These are phyloP conservation scores for Pomatorhinus ruficollis DNA, from an alignment of 2,113 vertebrate species.

Conservation along the genomic window DNA sequence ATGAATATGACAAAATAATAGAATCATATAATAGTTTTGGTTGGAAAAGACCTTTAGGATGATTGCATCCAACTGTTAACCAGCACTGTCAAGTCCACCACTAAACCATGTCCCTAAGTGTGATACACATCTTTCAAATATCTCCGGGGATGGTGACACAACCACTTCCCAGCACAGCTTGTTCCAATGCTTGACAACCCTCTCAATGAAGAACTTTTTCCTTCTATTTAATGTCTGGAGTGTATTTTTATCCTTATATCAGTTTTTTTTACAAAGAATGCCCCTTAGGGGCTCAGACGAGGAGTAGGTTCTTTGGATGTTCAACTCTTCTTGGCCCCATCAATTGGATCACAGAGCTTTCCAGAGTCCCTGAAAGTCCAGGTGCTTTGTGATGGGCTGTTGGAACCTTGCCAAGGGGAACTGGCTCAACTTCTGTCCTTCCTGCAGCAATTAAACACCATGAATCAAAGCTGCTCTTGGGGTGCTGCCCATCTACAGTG, in stretches of 20 bases:
- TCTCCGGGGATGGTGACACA: background rate
- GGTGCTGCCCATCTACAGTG: background rate
- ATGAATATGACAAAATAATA: background rate
- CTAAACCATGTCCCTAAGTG: background rate
- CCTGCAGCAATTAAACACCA: background rate
- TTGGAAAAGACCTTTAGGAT: background rate
- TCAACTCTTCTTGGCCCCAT: background rate
- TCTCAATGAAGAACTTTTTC: background rate
- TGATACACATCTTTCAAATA: background rate
- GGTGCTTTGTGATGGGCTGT: background rate
- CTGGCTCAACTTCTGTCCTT: background rate
- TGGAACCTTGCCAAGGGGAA: background rate
- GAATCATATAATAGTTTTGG: background rate
- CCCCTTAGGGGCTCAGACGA: background rate
- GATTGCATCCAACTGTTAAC: background rate
- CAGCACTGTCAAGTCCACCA: background rate
- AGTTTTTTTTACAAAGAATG: background rate
- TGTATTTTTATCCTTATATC: background rate
- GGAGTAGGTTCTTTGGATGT: background rate
- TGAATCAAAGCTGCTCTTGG: background rate
- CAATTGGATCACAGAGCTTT: background rate
- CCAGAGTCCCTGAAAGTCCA: background rate
- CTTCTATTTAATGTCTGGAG: background rate
- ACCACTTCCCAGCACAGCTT: rapidly evolving
- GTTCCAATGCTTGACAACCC: background rate